Conservation (phyloP, 92 coral and sea anemone species). For the Porites lobata region DNA sequence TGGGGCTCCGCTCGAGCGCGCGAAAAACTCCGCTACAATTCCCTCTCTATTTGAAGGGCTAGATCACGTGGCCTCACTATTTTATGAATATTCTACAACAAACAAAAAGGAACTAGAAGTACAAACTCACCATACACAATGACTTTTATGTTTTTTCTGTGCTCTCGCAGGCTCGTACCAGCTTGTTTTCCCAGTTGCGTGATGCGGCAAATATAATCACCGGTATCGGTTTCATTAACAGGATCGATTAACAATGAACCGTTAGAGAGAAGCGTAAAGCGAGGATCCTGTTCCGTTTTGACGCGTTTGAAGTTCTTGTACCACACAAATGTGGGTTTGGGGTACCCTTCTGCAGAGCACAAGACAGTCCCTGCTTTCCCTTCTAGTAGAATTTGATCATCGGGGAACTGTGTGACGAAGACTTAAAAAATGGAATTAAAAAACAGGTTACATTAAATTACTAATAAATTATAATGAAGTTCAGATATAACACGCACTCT, state of each 20-base stretch:
- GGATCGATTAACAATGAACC: slow-evolving; percentile 75
- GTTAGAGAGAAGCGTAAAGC: slow-evolving; percentile 63
- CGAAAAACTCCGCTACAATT: too few species aligned
- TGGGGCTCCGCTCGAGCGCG: too few species aligned
- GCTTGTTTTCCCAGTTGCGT: slow-evolving; percentile 67
- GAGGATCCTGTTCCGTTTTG: slow-evolving; percentile 30
- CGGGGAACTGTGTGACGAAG: slow-evolving; percentile 72
- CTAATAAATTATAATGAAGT: too few species aligned
- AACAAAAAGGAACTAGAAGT: too few species aligned
- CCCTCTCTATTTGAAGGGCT: too few species aligned
- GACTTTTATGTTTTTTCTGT: slow-evolving; percentile 62
- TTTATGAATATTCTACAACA: too few species aligned
- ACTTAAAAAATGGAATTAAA: slow-evolving; percentile 36
- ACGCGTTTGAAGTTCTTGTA: slow-evolving; percentile 61
- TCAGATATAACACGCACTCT: too few species aligned
- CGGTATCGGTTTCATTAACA: slow-evolving; percentile 71
- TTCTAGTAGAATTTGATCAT: slow-evolving; percentile 59
- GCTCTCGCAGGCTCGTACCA: slow-evolving; percentile 68
- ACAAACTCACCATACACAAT: slow-evolving; percentile 72
- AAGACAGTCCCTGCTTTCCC: slow-evolving; percentile 50
- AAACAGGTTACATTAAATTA: too few species aligned
- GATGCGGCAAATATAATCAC: slow-evolving; percentile 77
- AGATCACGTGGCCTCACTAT: too few species aligned
- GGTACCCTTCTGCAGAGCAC: slow-evolving; percentile 81
- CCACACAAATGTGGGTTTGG: slow-evolving; percentile 77